Evolutionary conservation across 2,797 vertebrate species (phyloP).

Genomic region (Okamejei kenojei): DNA sequence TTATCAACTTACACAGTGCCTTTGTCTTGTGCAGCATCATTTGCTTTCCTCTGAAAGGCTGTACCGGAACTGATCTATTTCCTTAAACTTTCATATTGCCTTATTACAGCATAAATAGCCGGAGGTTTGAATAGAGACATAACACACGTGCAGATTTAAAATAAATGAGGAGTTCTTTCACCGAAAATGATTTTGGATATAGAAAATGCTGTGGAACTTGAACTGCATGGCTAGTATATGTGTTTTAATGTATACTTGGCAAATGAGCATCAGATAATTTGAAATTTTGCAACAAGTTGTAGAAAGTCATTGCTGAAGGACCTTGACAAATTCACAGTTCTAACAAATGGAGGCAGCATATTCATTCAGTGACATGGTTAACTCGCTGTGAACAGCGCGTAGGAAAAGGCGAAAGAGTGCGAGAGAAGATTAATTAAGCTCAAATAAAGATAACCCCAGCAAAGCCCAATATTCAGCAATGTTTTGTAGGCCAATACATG

Average conservation of each 20-base stretch:
- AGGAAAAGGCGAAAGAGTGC: not conserved
- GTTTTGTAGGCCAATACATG: no score
- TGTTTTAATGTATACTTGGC: not conserved
- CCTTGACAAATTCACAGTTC: not conserved
- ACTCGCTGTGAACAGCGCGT: not conserved
- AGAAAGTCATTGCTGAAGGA: no score
- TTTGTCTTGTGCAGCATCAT: not conserved
- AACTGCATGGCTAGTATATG: not conserved
- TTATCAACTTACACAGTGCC: not conserved
- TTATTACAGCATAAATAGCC: not conserved
- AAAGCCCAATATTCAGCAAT: not conserved
- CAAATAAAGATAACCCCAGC: not conserved
- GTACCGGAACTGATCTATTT: not conserved
- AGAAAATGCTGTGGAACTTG: not conserved
- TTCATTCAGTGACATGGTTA: not conserved
- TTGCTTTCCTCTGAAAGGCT: not conserved
- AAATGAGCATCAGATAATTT: not conserved
- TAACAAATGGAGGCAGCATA: not conserved
- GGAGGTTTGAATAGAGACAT: not conserved
- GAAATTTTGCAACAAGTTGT: not conserved
- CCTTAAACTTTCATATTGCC: not conserved
- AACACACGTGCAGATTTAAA: not conserved
- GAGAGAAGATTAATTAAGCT: not conserved
- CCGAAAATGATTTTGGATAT: not conserved
- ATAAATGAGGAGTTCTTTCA: slow-evolving; percentile 7